These are phyloP conservation scores for Tauraco hartlaubi DNA, from an alignment of 2,797 vertebrate species.

Conservation along the genomic window DNA sequence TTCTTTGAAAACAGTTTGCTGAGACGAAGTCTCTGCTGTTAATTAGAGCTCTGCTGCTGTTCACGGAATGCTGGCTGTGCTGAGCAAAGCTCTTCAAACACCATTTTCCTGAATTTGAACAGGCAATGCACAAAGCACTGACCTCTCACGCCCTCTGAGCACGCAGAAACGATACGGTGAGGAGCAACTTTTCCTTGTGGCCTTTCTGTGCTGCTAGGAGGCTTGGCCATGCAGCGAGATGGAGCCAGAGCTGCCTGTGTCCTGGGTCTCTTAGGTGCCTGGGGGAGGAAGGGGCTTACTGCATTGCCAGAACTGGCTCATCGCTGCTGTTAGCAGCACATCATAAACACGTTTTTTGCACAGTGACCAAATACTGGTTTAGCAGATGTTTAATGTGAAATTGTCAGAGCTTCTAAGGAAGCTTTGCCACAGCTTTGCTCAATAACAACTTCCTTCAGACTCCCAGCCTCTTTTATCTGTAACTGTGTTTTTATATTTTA, in stretches of 20 bases:
- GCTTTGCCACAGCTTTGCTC: neutral
- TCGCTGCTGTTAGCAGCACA: neutral
- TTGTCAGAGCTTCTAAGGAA: neutral
- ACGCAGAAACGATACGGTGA: neutral
- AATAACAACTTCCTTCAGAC: neutral
- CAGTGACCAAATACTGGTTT: neutral
- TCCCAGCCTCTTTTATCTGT: neutral
- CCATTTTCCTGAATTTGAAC: slow-evolving; percentile 21
- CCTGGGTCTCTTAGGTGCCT: neutral
- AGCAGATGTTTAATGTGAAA: neutral
- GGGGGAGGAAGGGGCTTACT: neutral
- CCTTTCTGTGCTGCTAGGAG: slow-evolving; percentile 17
- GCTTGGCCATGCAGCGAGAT: neutral
- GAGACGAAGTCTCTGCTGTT: slow-evolving; percentile 54
- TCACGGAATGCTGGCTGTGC: slow-evolving; percentile 37
- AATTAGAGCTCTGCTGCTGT: slow-evolving; percentile 45
- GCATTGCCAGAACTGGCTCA: neutral
- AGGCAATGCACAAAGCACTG: neutral
- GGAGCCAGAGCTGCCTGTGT: neutral
- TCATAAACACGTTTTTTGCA: neutral
- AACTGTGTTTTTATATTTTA: neutral
- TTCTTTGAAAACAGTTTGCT: slow-evolving; percentile 34
- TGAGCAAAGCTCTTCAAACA: slow-evolving; percentile 41
- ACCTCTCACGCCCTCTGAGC: neutral
- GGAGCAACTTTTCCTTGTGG: slow-evolving; percentile 17